These are phyloP conservation scores for Antheraea assamensis DNA, from an alignment of 2,888 invertebrate genomes.

Conservation along the genomic window DNA sequence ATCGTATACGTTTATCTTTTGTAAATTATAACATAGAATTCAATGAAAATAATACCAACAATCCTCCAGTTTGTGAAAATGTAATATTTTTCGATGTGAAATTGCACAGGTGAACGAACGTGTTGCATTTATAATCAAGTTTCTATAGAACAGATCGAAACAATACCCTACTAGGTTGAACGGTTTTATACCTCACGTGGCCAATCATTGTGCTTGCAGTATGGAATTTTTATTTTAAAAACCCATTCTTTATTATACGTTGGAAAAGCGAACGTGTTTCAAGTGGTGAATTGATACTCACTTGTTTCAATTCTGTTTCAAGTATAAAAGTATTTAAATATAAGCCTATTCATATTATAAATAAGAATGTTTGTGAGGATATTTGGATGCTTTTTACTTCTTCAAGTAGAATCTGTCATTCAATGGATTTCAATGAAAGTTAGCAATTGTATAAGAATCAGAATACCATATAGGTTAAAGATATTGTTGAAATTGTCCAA, in stretches of 20 bases:
- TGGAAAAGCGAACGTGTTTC: not conserved
- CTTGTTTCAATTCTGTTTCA: not conserved
- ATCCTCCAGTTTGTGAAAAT: not conserved
- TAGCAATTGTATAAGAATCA: too few relatives aligned
- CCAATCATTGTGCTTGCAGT: not conserved
- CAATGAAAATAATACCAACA: not conserved
- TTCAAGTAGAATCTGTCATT: too few relatives aligned
- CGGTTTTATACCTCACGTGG: not conserved
- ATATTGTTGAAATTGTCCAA: too few relatives aligned
- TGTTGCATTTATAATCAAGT: conserved; percentile 2
- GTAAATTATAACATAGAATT: not conserved
- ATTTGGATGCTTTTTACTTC: too few relatives aligned
- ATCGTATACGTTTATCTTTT: not conserved
- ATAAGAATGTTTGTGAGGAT: too few relatives aligned
- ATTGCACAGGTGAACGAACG: conserved; percentile 13
- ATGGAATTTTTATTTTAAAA: not conserved
- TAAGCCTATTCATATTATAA: too few relatives aligned
- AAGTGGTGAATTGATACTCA: not conserved
- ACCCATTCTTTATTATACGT: not conserved
- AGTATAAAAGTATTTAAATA: not conserved
- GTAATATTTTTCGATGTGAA: conserved; percentile 3
- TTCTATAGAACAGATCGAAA: conserved; percentile 7
- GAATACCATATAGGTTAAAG: too few relatives aligned
- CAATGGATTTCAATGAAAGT: too few relatives aligned
- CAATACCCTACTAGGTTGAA: not conserved